Conservation (phyloP, 2,888 invertebrate genomes). For the Leistus spinibarbis region DNA sequence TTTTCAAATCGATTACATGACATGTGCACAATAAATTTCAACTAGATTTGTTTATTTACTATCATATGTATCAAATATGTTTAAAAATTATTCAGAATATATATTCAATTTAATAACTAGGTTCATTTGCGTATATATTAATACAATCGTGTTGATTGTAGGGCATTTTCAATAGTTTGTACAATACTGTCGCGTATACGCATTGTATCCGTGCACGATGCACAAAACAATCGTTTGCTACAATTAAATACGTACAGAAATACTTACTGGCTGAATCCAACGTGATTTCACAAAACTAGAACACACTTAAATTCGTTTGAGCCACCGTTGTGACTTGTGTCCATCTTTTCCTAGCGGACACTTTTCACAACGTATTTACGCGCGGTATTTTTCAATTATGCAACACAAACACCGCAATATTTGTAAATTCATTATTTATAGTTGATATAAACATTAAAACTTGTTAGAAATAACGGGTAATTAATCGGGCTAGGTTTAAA, state of each 20-base stretch:
- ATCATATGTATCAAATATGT: neutral
- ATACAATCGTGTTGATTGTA: neutral
- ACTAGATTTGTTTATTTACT: neutral
- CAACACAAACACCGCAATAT: neutral
- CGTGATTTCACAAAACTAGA: neutral
- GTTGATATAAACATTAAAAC: neutral
- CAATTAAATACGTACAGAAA: neutral
- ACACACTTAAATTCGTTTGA: neutral
- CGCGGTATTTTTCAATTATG: neutral
- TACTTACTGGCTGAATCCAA: neutral
- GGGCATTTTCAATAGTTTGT: neutral
- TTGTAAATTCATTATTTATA: neutral
- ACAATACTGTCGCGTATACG: neutral
- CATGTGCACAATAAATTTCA: neutral
- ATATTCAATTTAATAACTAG: neutral
- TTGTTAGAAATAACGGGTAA: no score
- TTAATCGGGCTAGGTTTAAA: no score
- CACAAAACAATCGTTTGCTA: neutral
- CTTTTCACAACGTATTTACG: neutral
- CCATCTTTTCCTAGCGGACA: constrained; percentile 10
- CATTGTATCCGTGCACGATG: neutral
- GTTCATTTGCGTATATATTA: neutral
- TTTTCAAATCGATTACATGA: constrained; percentile 3
- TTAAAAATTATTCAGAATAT: neutral
- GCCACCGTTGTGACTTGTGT: neutral